Evolutionary conservation across 2,797 vertebrate species (phyloP).

Genomic region (Poeciliopsis paucimaculata): DNA sequence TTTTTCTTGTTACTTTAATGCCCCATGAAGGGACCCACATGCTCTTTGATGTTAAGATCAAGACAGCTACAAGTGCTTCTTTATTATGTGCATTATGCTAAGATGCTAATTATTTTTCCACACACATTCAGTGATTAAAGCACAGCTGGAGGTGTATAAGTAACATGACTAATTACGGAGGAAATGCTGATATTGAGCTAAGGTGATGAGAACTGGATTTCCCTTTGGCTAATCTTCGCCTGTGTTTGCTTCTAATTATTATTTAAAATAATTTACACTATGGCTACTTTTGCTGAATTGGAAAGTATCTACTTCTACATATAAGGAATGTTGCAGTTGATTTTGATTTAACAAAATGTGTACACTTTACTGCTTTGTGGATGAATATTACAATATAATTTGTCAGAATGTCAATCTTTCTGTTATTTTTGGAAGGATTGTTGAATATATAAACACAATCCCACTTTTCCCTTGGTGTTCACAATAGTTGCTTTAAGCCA

Average conservation of each 20-base stretch:
- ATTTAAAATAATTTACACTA: constrained; percentile 21
- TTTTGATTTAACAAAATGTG: constrained; percentile 14
- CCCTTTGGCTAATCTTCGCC: constrained; percentile 48
- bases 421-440: not conserved
- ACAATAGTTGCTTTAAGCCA: not conserved
- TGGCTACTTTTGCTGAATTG: constrained; percentile 14
- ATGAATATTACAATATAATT: not conserved
- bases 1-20: constrained; percentile 64
- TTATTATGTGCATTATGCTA: constrained; percentile 75
- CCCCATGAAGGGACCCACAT: constrained; percentile 64
- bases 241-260: constrained; percentile 48
- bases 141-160: constrained; percentile 74
- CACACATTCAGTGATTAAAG: constrained; percentile 75
- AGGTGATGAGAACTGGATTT: constrained; percentile 50
- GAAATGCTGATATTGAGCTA: constrained; percentile 54
- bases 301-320: constrained; percentile 1
- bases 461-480: not conserved
- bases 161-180: constrained; percentile 72
- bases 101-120: constrained; percentile 79
- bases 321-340: constrained; percentile 7
- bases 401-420: not conserved
- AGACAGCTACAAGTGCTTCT: constrained; percentile 69
- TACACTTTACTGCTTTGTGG: not conserved
- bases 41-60: constrained; percentile 78
- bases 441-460: not conserved